Conservation (phyloP, 2,888 invertebrate genomes). For the Hipparchia sbordonii region DNA sequence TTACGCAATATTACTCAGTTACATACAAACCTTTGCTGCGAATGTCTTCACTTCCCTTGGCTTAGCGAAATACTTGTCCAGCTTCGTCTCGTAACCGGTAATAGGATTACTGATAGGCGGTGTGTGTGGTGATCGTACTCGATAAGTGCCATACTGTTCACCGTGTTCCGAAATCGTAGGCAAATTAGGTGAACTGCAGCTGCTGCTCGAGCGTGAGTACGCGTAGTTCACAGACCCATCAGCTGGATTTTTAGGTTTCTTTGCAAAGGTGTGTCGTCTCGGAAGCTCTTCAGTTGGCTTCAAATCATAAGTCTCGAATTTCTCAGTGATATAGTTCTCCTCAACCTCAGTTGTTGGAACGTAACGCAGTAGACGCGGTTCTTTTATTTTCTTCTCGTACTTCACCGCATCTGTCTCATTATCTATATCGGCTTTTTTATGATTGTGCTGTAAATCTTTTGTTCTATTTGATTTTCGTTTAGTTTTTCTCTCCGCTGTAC, state of each 20-base stretch:
- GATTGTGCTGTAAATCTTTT: conserved; percentile 65
- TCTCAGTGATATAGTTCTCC: conserved; percentile 69
- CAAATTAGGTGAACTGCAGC: conserved; percentile 74
- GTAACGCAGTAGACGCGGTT: conserved; percentile 70
- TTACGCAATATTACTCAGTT: conserved; percentile 19
- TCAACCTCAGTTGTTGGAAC: conserved; percentile 72
- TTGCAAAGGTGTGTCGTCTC: conserved; percentile 66
- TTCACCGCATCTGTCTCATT: conserved; percentile 76
- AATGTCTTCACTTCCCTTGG: conserved; percentile 67
- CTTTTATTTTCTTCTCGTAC: conserved; percentile 73
- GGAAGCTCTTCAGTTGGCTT: conserved; percentile 67
- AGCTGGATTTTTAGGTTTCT: conserved; percentile 71
- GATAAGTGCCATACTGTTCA: conserved; percentile 69
- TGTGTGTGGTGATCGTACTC: conserved; percentile 55
- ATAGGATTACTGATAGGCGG: conserved; percentile 53
- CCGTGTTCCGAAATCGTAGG: conserved; percentile 75
- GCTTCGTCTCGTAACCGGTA: conserved; percentile 64
- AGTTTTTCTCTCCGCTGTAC: conserved; percentile 64
- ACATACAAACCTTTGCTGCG: conserved; percentile 57
- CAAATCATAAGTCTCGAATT: conserved; percentile 73
- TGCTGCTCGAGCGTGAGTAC: conserved; percentile 73
- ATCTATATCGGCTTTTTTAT: conserved; percentile 68
- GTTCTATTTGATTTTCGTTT: conserved; percentile 65
- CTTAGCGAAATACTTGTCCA: conserved; percentile 73
- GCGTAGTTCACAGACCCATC: conserved; percentile 76